phyloP scores from a whole-genome alignment of 2,888 invertebrate species.

The Scaptomyza parva region DNA sequence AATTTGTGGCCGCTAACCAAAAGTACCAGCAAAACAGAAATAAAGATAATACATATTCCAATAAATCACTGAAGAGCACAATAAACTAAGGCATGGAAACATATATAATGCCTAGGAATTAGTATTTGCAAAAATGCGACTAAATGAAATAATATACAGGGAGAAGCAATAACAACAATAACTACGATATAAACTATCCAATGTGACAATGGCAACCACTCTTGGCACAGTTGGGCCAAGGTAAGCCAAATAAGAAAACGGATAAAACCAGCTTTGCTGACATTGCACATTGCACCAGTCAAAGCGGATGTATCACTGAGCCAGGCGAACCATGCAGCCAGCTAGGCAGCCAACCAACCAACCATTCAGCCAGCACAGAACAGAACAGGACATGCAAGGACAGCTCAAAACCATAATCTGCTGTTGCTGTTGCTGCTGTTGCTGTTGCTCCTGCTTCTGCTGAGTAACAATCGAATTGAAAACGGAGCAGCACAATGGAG shows the following conservation, averaged over 20 bases:
- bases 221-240: slow-evolving; percentile 36
- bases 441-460: slow-evolving; percentile 14
- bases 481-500: not conserved
- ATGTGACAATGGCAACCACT: slow-evolving; percentile 25
- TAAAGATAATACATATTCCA: slow-evolving; percentile 15
- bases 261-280: slow-evolving; percentile 37
- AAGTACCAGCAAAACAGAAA: not conserved
- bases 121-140: slow-evolving; percentile 1
- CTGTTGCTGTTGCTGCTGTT: slow-evolving; percentile 14
- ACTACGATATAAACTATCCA: slow-evolving; percentile 3
- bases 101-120: slow-evolving; percentile 7
- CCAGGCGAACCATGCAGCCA: slow-evolving; percentile 8
- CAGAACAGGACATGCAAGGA: slow-evolving; percentile 27
- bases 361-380: slow-evolving; percentile 6
- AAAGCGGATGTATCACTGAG: slow-evolving; percentile 39
- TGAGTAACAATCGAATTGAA: slow-evolving; percentile 34
- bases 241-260: slow-evolving; percentile 47
- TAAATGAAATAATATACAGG: slow-evolving; percentile 5
- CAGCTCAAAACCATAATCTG: slow-evolving; percentile 24
- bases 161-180: slow-evolving; percentile 21
- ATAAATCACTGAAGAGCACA: slow-evolving; percentile 35
- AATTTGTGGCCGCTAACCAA: slow-evolving; percentile 28
- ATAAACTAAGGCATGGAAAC: not conserved
- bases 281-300: slow-evolving; percentile 38
- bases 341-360: not conserved